Evolutionary conservation across 92 coral and sea anemone species (phyloP).

Genomic region (Zoanthus sociatus): DNA sequence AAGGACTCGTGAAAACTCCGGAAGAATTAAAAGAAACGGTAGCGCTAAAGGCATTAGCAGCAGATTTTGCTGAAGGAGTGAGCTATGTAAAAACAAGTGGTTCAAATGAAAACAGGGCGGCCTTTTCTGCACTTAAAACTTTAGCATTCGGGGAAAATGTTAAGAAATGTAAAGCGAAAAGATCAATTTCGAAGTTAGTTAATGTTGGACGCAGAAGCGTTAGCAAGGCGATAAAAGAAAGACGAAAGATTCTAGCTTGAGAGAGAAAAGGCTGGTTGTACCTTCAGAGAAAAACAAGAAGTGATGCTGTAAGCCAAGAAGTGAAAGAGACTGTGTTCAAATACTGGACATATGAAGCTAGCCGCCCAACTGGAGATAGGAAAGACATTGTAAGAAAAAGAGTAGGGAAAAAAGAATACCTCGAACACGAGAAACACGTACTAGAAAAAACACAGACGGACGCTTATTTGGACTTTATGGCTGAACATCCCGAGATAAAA

Average conservation of each 20-base stretch:
- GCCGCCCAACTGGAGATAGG: constrained; percentile 60
- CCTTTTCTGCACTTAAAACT: constrained; percentile 45
- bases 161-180: constrained; percentile 4
- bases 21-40: constrained; percentile 47
- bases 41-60: constrained; percentile 43
- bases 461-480: constrained; percentile 57
- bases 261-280: constrained; percentile 50
- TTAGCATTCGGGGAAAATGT: constrained; percentile 46
- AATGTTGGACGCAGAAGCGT: constrained; percentile 18
- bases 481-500: constrained; percentile 50
- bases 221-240: constrained; percentile 24
- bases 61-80: constrained; percentile 44
- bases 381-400: constrained; percentile 52
- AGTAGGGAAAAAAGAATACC: constrained; percentile 51
- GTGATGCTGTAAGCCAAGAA: constrained; percentile 43
- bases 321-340: constrained; percentile 27
- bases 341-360: constrained; percentile 54
- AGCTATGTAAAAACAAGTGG: constrained; percentile 48
- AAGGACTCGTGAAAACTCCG: constrained; percentile 32
- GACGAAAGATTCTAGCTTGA: constrained; percentile 44
- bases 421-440: constrained; percentile 57
- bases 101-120: constrained; percentile 50
- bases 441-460: constrained; percentile 77
- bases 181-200: constrained; percentile 18
- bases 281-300: constrained; percentile 31